Evolutionary conservation across 2,113 vertebrate species (phyloP).

Genomic region (Megatriorchis doriae): DNA sequence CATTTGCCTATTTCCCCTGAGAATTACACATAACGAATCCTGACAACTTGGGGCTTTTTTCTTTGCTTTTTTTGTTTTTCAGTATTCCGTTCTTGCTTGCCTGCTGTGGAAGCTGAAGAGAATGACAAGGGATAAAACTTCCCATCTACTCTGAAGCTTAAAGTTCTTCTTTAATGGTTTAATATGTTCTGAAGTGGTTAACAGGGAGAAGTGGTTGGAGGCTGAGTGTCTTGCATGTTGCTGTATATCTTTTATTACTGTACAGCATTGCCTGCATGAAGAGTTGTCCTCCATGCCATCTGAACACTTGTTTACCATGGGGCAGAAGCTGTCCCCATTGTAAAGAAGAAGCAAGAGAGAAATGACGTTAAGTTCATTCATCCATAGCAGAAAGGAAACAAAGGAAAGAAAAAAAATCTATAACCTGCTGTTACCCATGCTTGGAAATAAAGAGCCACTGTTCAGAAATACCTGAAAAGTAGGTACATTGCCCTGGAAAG

Average conservation of each 20-base stretch:
- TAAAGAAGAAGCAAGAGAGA: neutral
- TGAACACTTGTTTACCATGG: conserved; percentile 6
- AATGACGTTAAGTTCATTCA: neutral
- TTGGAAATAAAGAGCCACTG: neutral
- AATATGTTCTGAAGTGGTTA: neutral
- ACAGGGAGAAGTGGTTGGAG: neutral
- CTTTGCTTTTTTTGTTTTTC: neutral
- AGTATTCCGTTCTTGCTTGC: neutral
- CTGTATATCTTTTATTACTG: neutral
- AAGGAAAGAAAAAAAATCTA: neutral
- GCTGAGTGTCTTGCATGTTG: neutral
- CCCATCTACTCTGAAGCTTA: neutral
- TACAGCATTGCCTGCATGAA: neutral
- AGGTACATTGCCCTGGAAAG: neutral
- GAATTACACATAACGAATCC: neutral
- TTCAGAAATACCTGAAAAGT: neutral
- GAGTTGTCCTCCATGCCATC: neutral
- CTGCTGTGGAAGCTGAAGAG: neutral
- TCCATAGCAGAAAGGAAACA: neutral
- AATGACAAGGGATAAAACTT: neutral
- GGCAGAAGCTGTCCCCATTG: neutral
- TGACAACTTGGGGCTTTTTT: neutral
- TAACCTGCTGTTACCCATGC: neutral
- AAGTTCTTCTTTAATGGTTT: neutral
- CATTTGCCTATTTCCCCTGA: neutral